These are phyloP conservation scores for Steromphala cineraria DNA, from an alignment of 2,888 invertebrate genomes.

Conservation along the genomic window DNA sequence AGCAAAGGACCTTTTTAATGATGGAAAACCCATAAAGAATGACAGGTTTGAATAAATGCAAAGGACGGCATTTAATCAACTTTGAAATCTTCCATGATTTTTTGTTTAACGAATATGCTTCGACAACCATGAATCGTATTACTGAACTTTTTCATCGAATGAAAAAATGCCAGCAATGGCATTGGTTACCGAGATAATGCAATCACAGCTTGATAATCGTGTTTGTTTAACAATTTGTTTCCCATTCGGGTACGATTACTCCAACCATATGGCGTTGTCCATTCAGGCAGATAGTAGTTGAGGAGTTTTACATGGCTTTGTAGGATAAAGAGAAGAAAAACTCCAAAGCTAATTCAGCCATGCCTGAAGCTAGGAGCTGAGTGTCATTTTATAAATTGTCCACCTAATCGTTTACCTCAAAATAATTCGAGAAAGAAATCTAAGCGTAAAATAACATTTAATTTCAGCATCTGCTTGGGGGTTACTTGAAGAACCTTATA, in stretches of 20 bases:
- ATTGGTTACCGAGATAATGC: background rate
- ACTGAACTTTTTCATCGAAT: background rate
- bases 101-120: background rate
- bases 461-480: too few species aligned
- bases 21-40: background rate
- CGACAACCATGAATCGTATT: background rate
- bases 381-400: too few species aligned
- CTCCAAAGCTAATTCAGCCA: too few species aligned
- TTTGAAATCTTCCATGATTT: background rate
- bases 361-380: too few species aligned
- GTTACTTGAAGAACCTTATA: too few species aligned
- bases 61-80: slow-evolving; percentile 3
- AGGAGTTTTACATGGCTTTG: background rate
- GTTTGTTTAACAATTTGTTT: slow-evolving; percentile 8
- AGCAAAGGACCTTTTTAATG: background rate
- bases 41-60: background rate
- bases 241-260: background rate
- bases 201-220: slow-evolving; percentile 1
- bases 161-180: background rate
- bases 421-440: too few species aligned
- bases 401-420: too few species aligned
- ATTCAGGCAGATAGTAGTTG: background rate
- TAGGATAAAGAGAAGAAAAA: background rate
- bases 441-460: too few species aligned
- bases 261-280: background rate